Evolutionary conservation across 2,888 invertebrate species (phyloP).

Genomic region (Acronicta leporina): DNA sequence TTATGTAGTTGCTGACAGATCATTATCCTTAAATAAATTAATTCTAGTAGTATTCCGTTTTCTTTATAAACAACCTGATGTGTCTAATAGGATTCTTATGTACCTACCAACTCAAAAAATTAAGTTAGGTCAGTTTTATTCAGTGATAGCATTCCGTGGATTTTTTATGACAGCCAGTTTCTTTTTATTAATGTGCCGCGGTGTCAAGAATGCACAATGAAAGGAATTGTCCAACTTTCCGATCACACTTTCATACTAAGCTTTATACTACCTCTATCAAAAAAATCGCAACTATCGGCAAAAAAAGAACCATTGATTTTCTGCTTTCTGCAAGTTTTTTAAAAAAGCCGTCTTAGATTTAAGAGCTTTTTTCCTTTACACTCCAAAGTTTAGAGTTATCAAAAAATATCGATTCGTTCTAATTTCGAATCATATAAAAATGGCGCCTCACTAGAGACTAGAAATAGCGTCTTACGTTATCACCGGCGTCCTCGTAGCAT

Average conservation of each 20-base stretch:
- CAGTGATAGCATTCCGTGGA: constrained; percentile 3
- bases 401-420: constrained; percentile 27
- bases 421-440: constrained; percentile 43
- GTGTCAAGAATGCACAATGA: constrained; percentile 32
- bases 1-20: too few species aligned
- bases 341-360: background rate
- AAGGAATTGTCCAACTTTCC: constrained; percentile 33
- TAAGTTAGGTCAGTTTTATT: too few species aligned
- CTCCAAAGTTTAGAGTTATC: constrained; percentile 20
- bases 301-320: constrained; percentile 5
- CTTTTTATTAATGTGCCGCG: constrained; percentile 28
- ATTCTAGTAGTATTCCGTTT: too few species aligned
- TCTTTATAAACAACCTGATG: too few species aligned
- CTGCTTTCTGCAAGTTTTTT: background rate
- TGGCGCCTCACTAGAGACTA: constrained; percentile 36
- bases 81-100: too few species aligned
- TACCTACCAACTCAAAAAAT: too few species aligned
- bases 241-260: constrained; percentile 10
- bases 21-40: too few species aligned
- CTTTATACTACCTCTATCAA: background rate
- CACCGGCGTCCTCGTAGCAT: constrained; percentile 49
- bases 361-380: constrained; percentile 3
- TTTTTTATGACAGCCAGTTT: constrained; percentile 21
- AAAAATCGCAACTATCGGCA: too few species aligned
- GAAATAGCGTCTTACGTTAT: constrained; percentile 64